Conservation (phyloP, 2,113 vertebrate species). For the Neodon shergylaensis region DNA sequence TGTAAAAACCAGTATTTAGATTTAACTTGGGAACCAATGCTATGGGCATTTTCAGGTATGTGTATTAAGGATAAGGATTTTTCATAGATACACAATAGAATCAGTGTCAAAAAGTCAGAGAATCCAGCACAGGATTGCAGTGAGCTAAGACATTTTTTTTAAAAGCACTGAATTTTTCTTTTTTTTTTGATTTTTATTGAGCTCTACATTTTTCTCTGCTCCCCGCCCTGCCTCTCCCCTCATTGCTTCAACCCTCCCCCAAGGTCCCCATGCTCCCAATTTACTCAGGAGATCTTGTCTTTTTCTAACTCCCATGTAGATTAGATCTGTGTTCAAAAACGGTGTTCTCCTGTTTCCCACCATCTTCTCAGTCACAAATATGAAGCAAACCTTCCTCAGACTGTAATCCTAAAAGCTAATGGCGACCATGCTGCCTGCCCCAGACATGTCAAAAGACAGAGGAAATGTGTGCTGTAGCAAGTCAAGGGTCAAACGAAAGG, state of each 20-base stretch:
- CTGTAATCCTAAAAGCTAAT: neutral
- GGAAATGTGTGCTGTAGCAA: neutral
- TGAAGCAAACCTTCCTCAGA: neutral
- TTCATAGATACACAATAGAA: constrained; percentile 26
- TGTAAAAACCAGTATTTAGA: constrained; percentile 43
- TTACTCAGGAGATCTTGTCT: too few species aligned
- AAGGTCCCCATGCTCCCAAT: too few species aligned
- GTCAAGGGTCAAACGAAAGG: neutral
- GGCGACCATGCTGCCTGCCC: neutral
- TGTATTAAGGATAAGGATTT: constrained; percentile 37
- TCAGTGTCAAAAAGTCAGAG: constrained; percentile 2
- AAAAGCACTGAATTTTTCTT: neutral
- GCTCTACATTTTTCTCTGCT: too few species aligned
- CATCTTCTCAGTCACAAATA: neutral
- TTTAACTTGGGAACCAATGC: constrained; percentile 36
- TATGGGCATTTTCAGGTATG: neutral
- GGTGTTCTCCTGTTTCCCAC: neutral
- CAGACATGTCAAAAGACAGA: neutral
- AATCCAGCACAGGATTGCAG: constrained; percentile 25
- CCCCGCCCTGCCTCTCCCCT: too few species aligned
- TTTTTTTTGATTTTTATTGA: too few species aligned
- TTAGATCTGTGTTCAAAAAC: neutral
- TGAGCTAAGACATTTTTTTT: constrained; percentile 6
- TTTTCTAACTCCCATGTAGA: too few species aligned
- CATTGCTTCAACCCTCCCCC: neutral